Evolutionary conservation across 2,113 vertebrate species (phyloP).

Genomic region (Astatotilapia flaviijosephi): DNA sequence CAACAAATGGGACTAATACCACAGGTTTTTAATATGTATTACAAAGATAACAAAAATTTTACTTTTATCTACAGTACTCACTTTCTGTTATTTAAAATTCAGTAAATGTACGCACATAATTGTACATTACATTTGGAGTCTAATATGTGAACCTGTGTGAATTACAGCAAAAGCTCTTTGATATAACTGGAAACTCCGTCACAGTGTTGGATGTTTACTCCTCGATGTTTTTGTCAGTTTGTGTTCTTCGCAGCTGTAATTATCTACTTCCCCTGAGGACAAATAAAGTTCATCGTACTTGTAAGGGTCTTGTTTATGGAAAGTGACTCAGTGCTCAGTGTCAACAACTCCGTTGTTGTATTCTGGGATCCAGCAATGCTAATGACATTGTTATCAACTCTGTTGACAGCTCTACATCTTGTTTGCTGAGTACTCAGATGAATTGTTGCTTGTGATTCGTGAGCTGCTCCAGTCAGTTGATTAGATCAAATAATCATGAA

Average conservation of each 20-base stretch:
- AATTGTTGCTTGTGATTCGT: not conserved
- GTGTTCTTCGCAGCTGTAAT: not conserved
- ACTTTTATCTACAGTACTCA: not conserved
- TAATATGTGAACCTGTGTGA: not conserved
- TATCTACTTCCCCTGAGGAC: not conserved
- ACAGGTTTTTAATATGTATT: not conserved
- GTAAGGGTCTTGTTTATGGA: conserved; percentile 14
- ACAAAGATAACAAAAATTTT: not conserved
- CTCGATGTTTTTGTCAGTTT: not conserved
- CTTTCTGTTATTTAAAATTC: not conserved
- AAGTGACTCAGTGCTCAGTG: conserved; percentile 30
- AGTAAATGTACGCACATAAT: not conserved
- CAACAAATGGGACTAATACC: not conserved
- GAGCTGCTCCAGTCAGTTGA: not conserved
- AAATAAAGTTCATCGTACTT: not conserved
- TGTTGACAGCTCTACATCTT: conserved; percentile 1
- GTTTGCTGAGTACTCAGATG: not conserved
- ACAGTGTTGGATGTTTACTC: not conserved
- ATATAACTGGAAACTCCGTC: not conserved
- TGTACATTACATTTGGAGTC: not conserved
- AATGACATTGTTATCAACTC: conserved; percentile 38
- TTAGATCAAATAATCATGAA: conserved; percentile 6
- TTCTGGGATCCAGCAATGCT: conserved; percentile 23
- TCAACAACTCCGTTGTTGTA: conserved; percentile 13
- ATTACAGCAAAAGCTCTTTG: not conserved